Evolutionary conservation across 2,888 invertebrate genomes (phyloP).

Genomic region (Carabus problematicus): DNA sequence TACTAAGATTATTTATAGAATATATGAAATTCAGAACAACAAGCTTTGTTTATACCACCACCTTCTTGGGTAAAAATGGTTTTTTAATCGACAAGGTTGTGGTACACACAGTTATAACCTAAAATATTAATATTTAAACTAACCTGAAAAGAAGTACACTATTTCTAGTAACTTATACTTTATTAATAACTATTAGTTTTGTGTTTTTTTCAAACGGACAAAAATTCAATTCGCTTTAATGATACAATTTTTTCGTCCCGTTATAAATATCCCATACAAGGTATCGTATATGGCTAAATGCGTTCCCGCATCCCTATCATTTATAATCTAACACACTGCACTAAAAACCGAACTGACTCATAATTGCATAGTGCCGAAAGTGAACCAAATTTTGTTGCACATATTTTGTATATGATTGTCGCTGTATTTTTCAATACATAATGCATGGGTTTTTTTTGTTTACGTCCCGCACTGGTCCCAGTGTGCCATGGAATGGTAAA

Average conservation of each 20-base stretch:
- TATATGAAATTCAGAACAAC: too few relatives aligned
- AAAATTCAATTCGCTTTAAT: background rate
- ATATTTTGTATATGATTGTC: conserved; percentile 31
- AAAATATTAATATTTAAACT: too few relatives aligned
- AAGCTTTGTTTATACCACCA: background rate
- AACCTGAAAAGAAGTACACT: too few relatives aligned
- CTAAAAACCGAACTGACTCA: conserved; percentile 10
- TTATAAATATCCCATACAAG: conserved; percentile 21
- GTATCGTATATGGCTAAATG: too few relatives aligned
- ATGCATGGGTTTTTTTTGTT: conserved; percentile 42
- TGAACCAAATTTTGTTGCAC: conserved; percentile 24
- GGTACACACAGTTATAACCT: too few relatives aligned
- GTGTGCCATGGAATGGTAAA: conserved; percentile 49
- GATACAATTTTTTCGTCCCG: background rate
- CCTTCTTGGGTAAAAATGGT: too few relatives aligned
- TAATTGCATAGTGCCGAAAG: conserved; percentile 31
- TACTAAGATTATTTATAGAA: too few relatives aligned
- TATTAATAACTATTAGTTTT: conserved; percentile 13
- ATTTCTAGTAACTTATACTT: too few relatives aligned
- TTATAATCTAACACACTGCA: conserved; percentile 15
- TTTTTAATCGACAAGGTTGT: too few relatives aligned
- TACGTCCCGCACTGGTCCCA: conserved; percentile 49
- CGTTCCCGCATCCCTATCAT: too few relatives aligned
- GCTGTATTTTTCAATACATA: conserved; percentile 34
- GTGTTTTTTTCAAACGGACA: background rate